Evolutionary conservation across 92 coral and sea anemone genomes (phyloP).

Genomic region (Phenganax subtilis): DNA sequence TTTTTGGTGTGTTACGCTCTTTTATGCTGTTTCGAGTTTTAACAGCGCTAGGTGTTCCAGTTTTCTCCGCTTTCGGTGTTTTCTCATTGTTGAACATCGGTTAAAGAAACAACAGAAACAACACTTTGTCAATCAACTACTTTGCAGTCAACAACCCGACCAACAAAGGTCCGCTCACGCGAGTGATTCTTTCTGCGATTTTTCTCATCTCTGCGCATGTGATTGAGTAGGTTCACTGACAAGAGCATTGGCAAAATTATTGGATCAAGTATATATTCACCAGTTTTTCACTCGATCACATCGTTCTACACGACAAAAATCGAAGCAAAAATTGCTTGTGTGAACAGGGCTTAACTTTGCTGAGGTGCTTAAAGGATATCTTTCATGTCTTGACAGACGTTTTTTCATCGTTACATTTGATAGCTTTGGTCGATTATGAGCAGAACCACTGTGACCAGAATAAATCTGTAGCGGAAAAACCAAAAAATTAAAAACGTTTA

Average conservation of each 20-base stretch:
- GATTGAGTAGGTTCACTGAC: too few species aligned
- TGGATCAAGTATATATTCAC: too few species aligned
- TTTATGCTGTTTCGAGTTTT: not conserved
- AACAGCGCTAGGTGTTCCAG: not conserved
- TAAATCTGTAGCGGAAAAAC: not conserved
- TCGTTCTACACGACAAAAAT: not conserved
- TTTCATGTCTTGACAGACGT: constrained; percentile 35
- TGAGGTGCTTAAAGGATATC: constrained; percentile 1
- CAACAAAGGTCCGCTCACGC: too few species aligned
- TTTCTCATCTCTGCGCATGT: too few species aligned
- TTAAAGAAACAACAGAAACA: not conserved
- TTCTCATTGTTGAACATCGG: not conserved
- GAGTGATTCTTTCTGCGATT: too few species aligned
- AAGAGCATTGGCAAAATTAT: too few species aligned
- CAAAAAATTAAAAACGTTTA: not conserved
- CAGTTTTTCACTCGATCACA: too few species aligned
- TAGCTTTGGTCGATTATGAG: constrained; percentile 25
- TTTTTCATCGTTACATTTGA: constrained; percentile 35
- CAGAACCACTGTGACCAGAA: not conserved
- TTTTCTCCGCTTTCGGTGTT: not conserved
- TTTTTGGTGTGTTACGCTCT: not conserved
- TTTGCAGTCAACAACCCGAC: too few species aligned
- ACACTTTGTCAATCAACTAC: not conserved
- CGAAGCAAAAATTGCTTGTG: not conserved
- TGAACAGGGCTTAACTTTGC: not conserved